Evolutionary conservation across 1,140 invertebrate species (phyloP).

Genomic region (Drosophila persimilis): DNA sequence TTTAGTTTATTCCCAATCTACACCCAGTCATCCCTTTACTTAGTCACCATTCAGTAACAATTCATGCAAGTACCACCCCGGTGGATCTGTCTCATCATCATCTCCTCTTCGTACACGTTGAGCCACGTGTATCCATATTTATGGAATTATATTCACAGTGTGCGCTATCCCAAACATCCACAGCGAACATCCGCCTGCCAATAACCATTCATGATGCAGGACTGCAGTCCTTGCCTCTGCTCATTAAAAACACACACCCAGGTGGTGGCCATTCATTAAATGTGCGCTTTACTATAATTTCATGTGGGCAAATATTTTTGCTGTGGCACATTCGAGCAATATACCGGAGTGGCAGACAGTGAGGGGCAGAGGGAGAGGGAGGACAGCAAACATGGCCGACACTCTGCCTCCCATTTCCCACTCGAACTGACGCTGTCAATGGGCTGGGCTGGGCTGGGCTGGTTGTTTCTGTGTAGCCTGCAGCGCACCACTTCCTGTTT

Average conservation of each 20-base stretch:
- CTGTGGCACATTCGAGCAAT: slow-evolving; percentile 49
- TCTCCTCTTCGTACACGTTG: too few relatives aligned
- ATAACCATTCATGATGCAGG: slow-evolving; percentile 13
- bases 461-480: slow-evolving; percentile 46
- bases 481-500: slow-evolving; percentile 77
- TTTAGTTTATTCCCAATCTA: too few relatives aligned
- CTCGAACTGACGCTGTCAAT: neutral
- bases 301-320: slow-evolving; percentile 70
- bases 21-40: too few relatives aligned
- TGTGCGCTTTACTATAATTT: slow-evolving; percentile 62
- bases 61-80: too few relatives aligned
- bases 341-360: slow-evolving; percentile 21
- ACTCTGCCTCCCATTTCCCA: slow-evolving; percentile 30
- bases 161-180: neutral
- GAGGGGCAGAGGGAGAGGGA: neutral
- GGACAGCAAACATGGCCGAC: slow-evolving; percentile 25
- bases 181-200: slow-evolving; percentile 32
- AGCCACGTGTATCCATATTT: too few relatives aligned
- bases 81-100: too few relatives aligned
- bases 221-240: slow-evolving; percentile 10
- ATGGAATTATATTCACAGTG: too few relatives aligned
- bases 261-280: slow-evolving; percentile 69
- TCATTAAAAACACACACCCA: slow-evolving; percentile 31
- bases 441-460: slow-evolving; percentile 62
- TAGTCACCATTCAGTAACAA: too few relatives aligned